These are phyloP conservation scores for Sycophila sp. DNA, from an alignment of 1,140 invertebrate species.

Conservation along the genomic window DNA sequence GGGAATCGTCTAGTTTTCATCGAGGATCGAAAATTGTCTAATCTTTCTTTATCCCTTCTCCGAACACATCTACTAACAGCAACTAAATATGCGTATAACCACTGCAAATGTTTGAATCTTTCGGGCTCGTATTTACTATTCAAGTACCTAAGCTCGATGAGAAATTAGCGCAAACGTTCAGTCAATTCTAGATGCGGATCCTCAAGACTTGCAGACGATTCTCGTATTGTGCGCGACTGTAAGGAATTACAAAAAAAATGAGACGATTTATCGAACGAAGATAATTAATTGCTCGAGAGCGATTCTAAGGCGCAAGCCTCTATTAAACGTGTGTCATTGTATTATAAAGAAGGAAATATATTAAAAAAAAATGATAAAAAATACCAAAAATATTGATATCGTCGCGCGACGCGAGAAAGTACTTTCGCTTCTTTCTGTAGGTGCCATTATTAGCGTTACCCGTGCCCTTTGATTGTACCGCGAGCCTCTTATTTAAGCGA, in stretches of 20 bases:
- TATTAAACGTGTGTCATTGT: conserved; percentile 38
- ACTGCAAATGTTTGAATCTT: too few relatives aligned
- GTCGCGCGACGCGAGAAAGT: conserved; percentile 5
- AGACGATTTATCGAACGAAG: too few relatives aligned
- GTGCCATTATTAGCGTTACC: conserved; percentile 10
- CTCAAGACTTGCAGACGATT: background rate
- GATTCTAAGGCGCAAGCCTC: background rate
- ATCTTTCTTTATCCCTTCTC: too few relatives aligned
- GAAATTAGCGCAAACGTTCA: too few relatives aligned
- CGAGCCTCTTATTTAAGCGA: too few relatives aligned
- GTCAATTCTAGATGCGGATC: conserved; percentile 2
- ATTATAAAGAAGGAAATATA: conserved; percentile 30
- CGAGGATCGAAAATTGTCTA: background rate
- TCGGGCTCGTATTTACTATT: too few relatives aligned
- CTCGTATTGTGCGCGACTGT: background rate
- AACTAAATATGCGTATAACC: too few relatives aligned
- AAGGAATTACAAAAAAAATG: background rate
- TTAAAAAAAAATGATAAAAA: too few relatives aligned
- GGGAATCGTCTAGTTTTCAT: background rate
- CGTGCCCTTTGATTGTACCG: background rate
- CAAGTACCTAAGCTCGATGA: too few relatives aligned
- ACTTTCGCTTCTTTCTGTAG: conserved; percentile 22
- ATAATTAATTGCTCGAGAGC: background rate
- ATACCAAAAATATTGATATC: conserved; percentile 28
- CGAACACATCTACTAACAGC: too few relatives aligned